Evolutionary conservation across 2,888 invertebrate genomes (phyloP).

Genomic region (Drosophila helvetica): DNA sequence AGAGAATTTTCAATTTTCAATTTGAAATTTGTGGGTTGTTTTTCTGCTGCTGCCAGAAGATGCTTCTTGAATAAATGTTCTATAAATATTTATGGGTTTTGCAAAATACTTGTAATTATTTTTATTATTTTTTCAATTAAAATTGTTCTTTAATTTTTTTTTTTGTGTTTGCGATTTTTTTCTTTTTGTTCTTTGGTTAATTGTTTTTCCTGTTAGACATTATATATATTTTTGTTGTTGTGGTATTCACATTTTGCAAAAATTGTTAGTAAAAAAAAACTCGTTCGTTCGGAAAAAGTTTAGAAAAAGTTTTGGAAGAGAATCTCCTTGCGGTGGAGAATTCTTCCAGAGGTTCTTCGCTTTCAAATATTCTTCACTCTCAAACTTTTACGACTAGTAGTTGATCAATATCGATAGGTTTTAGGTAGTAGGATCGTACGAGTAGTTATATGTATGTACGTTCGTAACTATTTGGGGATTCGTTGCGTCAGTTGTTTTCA

Average conservation of each 20-base stretch:
- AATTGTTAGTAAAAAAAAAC: constrained; percentile 68
- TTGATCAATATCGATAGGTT: constrained; percentile 55
- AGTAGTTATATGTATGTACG: constrained; percentile 47
- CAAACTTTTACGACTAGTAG: constrained; percentile 82
- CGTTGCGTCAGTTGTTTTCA: constrained; percentile 54
- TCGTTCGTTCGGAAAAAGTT: constrained; percentile 63
- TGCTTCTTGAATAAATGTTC: constrained; percentile 65
- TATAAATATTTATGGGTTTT: constrained; percentile 66
- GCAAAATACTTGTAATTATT: constrained; percentile 77
- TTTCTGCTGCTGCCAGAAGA: constrained; percentile 5
- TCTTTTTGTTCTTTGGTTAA: constrained; percentile 53
- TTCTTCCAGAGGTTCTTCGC: constrained; percentile 43
- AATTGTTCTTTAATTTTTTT: constrained; percentile 49
- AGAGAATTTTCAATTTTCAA: constrained; percentile 14
- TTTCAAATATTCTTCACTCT: constrained; percentile 67
- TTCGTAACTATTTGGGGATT: constrained; percentile 61
- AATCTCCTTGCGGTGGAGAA: too few relatives aligned
- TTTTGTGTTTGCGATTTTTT: constrained; percentile 53
- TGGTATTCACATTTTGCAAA: constrained; percentile 60
- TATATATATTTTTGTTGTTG: constrained; percentile 48
- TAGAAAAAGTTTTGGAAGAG: constrained; percentile 40
- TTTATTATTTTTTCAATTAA: constrained; percentile 69
- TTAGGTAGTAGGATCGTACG: constrained; percentile 8
- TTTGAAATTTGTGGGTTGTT: constrained; percentile 4
- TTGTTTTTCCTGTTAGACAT: constrained; percentile 54